Percentiles rank a stretch among this genome's conserved stretches.
phyloP scores from a whole-genome alignment of 2,797 vertebrate genomes.

The Poecilia velifera region DNA sequence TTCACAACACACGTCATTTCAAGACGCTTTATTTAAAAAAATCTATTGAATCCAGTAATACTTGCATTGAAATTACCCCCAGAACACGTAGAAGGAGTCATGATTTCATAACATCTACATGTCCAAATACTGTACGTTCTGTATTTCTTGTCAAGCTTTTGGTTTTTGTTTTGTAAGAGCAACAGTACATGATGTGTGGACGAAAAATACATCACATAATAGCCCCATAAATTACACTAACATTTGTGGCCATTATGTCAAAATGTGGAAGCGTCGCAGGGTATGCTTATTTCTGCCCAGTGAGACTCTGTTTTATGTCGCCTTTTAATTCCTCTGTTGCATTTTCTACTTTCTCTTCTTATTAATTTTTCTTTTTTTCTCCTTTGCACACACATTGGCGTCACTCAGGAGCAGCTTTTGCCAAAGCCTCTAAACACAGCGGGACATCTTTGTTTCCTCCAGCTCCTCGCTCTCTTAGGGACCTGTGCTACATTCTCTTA shows the following conservation, averaged over 20 bases:
- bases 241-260: neutral
- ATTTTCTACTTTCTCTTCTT: constrained; percentile 4
- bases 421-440: constrained; percentile 60
- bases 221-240: neutral
- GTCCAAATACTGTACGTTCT: neutral
- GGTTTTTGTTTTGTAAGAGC: neutral
- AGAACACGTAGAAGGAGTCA: no score
- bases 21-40: no score
- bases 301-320: constrained; percentile 1
- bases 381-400: constrained; percentile 43
- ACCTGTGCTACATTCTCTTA: constrained; percentile 49
- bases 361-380: constrained; percentile 13
- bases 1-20: no score
- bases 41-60: no score
- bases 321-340: constrained; percentile 47
- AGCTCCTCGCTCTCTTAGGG: constrained; percentile 53
- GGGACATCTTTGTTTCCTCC: constrained; percentile 55
- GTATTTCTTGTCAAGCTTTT: neutral
- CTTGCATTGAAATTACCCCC: no score
- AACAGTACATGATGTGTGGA: neutral
- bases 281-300: neutral
- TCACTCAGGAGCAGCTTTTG: constrained; percentile 35
- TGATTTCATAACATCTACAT: no score
- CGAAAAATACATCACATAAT: neutral
- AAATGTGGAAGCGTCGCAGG: neutral